Conservation (phyloP, 2,113 vertebrate species). For the Lophotis ruficrista region DNA sequence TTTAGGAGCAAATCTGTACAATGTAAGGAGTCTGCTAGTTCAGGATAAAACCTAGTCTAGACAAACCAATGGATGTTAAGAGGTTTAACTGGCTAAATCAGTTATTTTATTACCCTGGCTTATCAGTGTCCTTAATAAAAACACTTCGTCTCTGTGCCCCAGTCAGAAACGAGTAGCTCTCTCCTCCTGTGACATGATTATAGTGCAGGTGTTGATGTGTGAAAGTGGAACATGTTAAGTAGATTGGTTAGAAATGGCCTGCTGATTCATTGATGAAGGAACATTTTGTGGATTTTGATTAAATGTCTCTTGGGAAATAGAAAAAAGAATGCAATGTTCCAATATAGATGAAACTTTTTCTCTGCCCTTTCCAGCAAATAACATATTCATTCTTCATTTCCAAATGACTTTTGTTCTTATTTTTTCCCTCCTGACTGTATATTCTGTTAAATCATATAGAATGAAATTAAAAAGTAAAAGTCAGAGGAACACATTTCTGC, state of each 20-base stretch:
- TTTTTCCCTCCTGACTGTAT: neutral
- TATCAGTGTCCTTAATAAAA: neutral
- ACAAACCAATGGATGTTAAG: neutral
- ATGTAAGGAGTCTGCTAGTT: neutral
- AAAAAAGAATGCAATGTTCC: neutral
- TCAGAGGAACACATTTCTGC: neutral
- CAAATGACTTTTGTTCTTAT: constrained; percentile 25
- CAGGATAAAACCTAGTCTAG: neutral
- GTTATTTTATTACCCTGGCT: neutral
- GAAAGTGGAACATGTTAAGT: neutral
- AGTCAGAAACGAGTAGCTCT: neutral
- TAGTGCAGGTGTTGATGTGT: neutral
- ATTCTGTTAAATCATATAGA: neutral
- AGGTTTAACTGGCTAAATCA: neutral
- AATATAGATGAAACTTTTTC: constrained; percentile 5
- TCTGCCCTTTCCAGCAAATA: constrained; percentile 45
- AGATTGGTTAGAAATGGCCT: neutral
- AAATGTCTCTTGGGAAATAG: neutral
- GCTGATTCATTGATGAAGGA: constrained; percentile 1
- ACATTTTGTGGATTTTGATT: constrained; percentile 23
- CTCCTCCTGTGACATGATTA: neutral
- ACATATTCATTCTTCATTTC: constrained; percentile 21
- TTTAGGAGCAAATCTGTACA: neutral
- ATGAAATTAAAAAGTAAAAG: neutral
- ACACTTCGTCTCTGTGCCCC: neutral